Evolutionary conservation across 2,113 vertebrate genomes (phyloP), one percentile per base, ranked within the genome.

Genomic region (Dissostichus mawsoni): DNA sequence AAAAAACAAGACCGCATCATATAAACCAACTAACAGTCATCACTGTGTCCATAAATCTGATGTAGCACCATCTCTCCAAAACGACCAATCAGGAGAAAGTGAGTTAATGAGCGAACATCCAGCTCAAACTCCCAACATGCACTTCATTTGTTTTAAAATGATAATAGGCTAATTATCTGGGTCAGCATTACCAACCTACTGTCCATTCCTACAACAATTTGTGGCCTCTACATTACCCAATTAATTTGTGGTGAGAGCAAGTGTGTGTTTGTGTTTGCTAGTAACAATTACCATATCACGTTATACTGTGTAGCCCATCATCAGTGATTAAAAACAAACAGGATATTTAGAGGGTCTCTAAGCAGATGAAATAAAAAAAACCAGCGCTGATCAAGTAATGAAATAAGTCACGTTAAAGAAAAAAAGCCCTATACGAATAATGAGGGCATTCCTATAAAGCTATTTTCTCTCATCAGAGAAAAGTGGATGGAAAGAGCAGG

Each of bases 271-370:
- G 67, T 74, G 64, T 84, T 65, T 87, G 62, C 12, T 3, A 66
- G 73, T 13, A 84, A 83, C 81, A 81, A 89, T 90, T 82, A 90
- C 75, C 77, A 75, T 68, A 83, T 87, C 51, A 70, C 47, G 86
- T 88, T 82, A 85, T 41, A 76, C 48, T 79, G 70, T 64, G 76
- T 47, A 63, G 69, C 71, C 51, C 62, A 41, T 61, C 45, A 12
- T 68, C 48, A 62, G 69, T 74, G 74, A 87, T 88, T 84, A 85
- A 81, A 89, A 82, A 90, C 88, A 90, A 90, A 84, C 72, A 74
- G 73, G 79, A 86, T 86, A 80, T 85, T 90, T 87, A 85, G 50
- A 78, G 82, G 58, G 66, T 47, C 53, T 71, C 20, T 29, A 55
- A 75, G 75, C 74, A 81, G 59, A 80, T 63, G 50, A 47, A 70